Evolutionary conservation across 2,888 invertebrate genomes (phyloP), one percentile per base, ranked within the genome.

Genomic region (Pseudanteris insignis): DNA sequence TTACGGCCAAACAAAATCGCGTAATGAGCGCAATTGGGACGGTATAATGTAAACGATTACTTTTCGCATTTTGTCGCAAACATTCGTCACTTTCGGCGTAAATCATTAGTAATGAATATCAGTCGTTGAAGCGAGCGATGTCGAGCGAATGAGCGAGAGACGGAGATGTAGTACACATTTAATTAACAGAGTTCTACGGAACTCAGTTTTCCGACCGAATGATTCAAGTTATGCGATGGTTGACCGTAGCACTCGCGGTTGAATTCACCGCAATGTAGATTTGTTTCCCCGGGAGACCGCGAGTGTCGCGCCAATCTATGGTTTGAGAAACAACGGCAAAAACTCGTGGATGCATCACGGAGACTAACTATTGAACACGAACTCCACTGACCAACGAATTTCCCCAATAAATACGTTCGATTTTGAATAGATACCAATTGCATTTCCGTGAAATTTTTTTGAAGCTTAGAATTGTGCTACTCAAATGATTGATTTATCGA

Each of bases 101-200:
- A 59, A 59, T 51, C 51, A 59, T 59, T 46, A 51, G 59, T 51
- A 59, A 59, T 59, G 59, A 59, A 59, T 46, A 51, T 59, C 41
- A 51, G 59, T 29, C 47, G 26, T 28, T 36, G 13, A 43, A 28
- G 2, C 43, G 18, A 43, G 37, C 13, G 34, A n/a, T 24, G n/a
- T 10, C 9, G 33, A 29, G 18, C 18, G 18, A 18, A 6, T 4
- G n/a, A 37, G 43, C 21, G 43, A 33, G 38, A 29, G 33, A 37
- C 12, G 24, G 32, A 55, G 44, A 46, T 40, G 33, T 38, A 29
- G 36, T 51, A 38, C 53, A 51, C 51, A 62, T 62, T 62, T 57
- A 47, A 62, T 62, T 62, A 62, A 62, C 51, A 62, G 57, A 62
- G 62, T 50, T 60, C 43, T 46, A 21, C 30, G 43, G 32, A 41